phyloP scores from a whole-genome alignment of 1,140 invertebrate genomes.

The Cotesia glomerata region DNA sequence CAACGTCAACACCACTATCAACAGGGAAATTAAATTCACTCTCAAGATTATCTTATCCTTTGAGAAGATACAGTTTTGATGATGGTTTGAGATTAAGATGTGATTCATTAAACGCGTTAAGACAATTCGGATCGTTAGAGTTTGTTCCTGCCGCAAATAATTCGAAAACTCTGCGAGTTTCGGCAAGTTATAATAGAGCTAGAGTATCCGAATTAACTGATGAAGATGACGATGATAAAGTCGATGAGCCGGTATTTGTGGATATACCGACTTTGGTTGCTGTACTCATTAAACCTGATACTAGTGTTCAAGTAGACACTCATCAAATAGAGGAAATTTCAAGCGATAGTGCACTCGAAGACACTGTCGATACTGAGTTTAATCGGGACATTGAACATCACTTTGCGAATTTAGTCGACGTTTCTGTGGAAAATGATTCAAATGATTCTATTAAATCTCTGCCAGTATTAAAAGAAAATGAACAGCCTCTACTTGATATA shows the following conservation, averaged over 20 bases:
- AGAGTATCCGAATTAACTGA: conserved; percentile 41
- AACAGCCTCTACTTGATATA: not conserved
- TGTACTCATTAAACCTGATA: conserved; percentile 50
- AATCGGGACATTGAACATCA: not conserved
- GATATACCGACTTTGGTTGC: conserved; percentile 52
- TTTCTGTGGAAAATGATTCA: not conserved
- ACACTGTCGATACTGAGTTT: conserved; percentile 36
- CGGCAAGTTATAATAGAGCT: conserved; percentile 37
- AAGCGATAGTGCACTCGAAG: conserved; percentile 40
- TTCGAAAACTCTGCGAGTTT: conserved; percentile 12
- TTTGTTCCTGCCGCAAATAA: conserved; percentile 22
- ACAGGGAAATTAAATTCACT: not conserved
- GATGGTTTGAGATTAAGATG: conserved; percentile 36
- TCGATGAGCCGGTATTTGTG: conserved; percentile 49
- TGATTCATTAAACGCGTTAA: conserved; percentile 11
- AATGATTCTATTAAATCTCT: too few species aligned
- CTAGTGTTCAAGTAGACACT: conserved; percentile 31
- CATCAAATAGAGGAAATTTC: conserved; percentile 50
- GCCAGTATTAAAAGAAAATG: not conserved
- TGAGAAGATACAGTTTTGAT: conserved; percentile 39
- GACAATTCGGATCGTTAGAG: conserved; percentile 45
- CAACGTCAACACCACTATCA: conserved; percentile 14
- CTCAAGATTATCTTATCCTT: conserved; percentile 1
- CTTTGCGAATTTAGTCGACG: too few species aligned
- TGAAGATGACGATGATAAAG: conserved; percentile 32